phyloP scores from a whole-genome alignment of 2,113 vertebrate species.

The Pithys albifrons region DNA sequence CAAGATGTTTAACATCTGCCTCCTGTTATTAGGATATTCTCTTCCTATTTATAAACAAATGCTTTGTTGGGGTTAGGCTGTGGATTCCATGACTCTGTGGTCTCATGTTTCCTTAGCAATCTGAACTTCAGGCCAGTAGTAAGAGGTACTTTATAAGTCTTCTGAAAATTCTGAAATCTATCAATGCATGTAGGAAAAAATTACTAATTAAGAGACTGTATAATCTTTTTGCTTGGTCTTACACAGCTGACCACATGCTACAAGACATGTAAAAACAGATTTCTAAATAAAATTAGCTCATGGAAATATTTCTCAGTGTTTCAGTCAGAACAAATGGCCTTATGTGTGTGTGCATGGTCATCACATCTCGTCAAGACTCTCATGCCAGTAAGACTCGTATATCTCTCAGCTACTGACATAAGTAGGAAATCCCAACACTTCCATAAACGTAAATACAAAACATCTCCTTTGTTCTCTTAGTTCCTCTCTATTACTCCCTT shows the following conservation, averaged over 20 bases:
- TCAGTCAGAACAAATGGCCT: background rate
- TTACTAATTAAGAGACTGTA: background rate
- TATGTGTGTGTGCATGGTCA: background rate
- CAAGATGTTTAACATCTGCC: conserved; percentile 77
- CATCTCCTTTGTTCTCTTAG: background rate
- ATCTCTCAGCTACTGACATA: background rate
- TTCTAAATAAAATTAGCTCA: background rate
- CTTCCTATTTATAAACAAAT: conserved; percentile 78
- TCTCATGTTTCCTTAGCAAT: conserved; percentile 37
- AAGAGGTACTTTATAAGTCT: background rate
- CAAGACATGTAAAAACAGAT: background rate
- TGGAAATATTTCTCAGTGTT: background rate
- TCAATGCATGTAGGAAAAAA: background rate
- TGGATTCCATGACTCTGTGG: conserved; percentile 37
- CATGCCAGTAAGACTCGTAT: background rate
- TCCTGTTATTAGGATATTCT: conserved; percentile 74
- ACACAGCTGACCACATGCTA: background rate
- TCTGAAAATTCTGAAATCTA: conserved; percentile 47
- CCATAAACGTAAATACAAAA: background rate
- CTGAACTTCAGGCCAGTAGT: background rate
- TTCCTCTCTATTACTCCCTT: background rate
- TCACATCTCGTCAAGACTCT: background rate
- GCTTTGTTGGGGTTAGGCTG: conserved; percentile 59
- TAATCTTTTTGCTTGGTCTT: background rate
- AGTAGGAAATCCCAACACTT: background rate